Evolutionary conservation across 1,140 invertebrate species (phyloP), one percentile per base, ranked within the genome.

Genomic region (Drosophila prosaltans): DNA sequence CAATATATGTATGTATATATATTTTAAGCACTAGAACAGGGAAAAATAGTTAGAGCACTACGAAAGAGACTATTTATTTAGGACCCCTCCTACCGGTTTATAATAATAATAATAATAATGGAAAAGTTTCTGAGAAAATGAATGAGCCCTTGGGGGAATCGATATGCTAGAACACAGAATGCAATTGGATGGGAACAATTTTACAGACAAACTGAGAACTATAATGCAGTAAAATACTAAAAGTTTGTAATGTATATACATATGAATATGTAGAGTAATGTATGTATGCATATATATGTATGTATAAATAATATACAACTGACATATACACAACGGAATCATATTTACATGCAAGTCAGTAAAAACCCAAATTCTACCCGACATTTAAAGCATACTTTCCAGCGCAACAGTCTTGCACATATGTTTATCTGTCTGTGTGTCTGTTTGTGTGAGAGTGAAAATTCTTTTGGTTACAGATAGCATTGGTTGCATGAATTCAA

Each of bases 91-190:
- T 16, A 36, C 57, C 32, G 21, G 32, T 21, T 21, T 39, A 24
- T n/a, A 24, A 39, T 28, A 63, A 43, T 63, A 39, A 60, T 63
- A 30, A 69, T 16, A 16, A 66, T 77, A 41, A 43, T 69, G 58
- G 45, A 69, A 69, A 77, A 77, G 39, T 77, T 77, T 77, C 26
- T 61, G 58, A 67, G 61, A 67, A 51, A 77, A 77, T 70, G 74
- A 70, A 77, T 61, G 66, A 70, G 74, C 64, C 74, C 74, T 76
- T 54, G 26, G 74, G 70, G 74, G 65, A 51, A 51, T 51, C 45
- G 45, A 51, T 51, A 51, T 51, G 45, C 45, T 21, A 51, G 45
- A 16, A 26, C 65, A 62, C 43, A 32, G 65, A 72, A n/a, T 67
- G 66, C 63, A 61, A 36, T 71, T 71, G 48, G 51, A 71, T 39